These are phyloP conservation scores for Epistrophe grossulariae DNA, from an alignment of 2,888 invertebrate genomes.

Conservation along the genomic window DNA sequence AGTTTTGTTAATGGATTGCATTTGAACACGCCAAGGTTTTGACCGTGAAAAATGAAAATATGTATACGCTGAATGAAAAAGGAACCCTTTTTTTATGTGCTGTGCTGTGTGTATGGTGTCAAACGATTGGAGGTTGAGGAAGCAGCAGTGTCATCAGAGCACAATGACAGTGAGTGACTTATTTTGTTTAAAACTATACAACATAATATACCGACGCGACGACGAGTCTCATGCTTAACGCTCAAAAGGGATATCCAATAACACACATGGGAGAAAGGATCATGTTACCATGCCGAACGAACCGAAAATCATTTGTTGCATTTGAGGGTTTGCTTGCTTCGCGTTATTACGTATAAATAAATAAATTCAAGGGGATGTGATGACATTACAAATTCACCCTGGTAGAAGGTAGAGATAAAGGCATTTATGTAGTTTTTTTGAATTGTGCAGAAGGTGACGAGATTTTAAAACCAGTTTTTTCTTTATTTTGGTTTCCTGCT, in stretches of 20 bases:
- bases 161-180: constrained; percentile 48
- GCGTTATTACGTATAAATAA: neutral
- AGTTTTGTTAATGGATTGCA: constrained; percentile 57
- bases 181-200: constrained; percentile 37
- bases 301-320: constrained; percentile 57
- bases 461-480: constrained; percentile 47
- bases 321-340: constrained; percentile 35
- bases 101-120: neutral
- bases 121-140: neutral
- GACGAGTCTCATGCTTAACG: constrained; percentile 15
- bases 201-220: neutral
- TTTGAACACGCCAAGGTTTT: constrained; percentile 60
- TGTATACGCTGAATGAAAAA: constrained; percentile 19
- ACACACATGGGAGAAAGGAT: constrained; percentile 54
- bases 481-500: constrained; percentile 44
- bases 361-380: constrained; percentile 45
- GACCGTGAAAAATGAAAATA: constrained; percentile 61
- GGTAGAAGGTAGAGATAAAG: constrained; percentile 7
- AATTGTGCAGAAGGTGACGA: constrained; percentile 47
- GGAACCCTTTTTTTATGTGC: constrained; percentile 17
- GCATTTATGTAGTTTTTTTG: constrained; percentile 1
- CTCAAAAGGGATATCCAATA: constrained; percentile 55
- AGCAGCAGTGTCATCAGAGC: constrained; percentile 37
- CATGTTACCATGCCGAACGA: constrained; percentile 36
- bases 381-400: constrained; percentile 47